Percentiles rank a stretch among this genome's conserved stretches.
These are phyloP conservation scores for Arizona elegans DNA, from an alignment of 2,113 vertebrate genomes.

Conservation along the genomic window DNA sequence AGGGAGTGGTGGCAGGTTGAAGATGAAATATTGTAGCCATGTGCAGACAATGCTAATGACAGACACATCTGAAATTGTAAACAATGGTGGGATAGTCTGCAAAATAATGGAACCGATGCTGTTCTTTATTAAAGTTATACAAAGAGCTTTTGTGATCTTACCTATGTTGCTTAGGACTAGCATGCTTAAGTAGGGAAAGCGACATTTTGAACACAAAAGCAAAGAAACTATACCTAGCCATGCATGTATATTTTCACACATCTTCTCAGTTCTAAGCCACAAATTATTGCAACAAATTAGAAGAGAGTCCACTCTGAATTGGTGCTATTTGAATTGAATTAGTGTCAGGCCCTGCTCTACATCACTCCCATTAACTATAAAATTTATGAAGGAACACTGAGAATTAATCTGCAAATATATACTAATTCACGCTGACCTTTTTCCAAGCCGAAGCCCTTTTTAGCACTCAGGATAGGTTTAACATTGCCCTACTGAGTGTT, in stretches of 20 bases:
- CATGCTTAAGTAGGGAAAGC: neutral
- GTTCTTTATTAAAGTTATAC: constrained; percentile 11
- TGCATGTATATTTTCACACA: constrained; percentile 35
- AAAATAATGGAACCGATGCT: neutral
- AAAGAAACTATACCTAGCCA: neutral
- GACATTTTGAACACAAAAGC: constrained; percentile 13
- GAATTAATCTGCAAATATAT: constrained; percentile 84
- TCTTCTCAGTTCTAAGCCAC: constrained; percentile 43
- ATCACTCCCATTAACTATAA: constrained; percentile 60
- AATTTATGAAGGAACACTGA: constrained; percentile 73
- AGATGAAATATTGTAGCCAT: neutral
- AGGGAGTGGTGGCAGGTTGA: neutral
- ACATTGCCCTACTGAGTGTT: constrained; percentile 77
- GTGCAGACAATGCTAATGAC: constrained; percentile 20
- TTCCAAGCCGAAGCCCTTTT: constrained; percentile 78
- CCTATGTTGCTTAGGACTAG: neutral
- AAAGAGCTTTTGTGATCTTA: neutral
- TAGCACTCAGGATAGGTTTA: constrained; percentile 77
- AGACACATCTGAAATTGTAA: constrained; percentile 11
- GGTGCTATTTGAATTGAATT: constrained; percentile 67
- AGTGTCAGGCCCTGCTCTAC: constrained; percentile 60
- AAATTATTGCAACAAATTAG: constrained; percentile 58
- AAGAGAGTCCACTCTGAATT: constrained; percentile 47
- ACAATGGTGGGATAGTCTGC: constrained; percentile 3
- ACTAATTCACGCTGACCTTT: constrained; percentile 82